Conservation (phyloP, 1,140 invertebrate species). For the Drosophila truncata region DNA sequence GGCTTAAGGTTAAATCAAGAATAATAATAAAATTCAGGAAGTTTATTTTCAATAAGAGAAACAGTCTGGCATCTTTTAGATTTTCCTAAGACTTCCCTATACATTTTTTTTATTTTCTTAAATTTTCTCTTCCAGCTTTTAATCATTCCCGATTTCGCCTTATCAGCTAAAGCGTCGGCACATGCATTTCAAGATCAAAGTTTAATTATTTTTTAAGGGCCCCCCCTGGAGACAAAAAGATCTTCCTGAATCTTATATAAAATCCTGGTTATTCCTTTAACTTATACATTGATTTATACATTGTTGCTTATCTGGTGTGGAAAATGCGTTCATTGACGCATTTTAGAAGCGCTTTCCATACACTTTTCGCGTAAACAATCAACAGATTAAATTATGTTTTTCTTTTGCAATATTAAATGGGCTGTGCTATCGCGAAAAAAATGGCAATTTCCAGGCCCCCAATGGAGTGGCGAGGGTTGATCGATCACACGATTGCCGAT, state of each 20-base stretch:
- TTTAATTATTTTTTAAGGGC: constrained; percentile 30
- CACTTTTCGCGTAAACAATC: constrained; percentile 69
- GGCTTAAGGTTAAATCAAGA: too few relatives aligned
- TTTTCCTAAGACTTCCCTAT: too few relatives aligned
- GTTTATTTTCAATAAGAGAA: too few relatives aligned
- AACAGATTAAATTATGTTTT: constrained; percentile 72
- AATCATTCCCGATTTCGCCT: constrained; percentile 16
- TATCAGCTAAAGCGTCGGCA: constrained; percentile 32
- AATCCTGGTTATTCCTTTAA: background rate
- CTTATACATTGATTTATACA: background rate
- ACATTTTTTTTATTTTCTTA: background rate
- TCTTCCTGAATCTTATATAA: background rate
- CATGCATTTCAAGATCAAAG: constrained; percentile 49
- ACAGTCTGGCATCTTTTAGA: too few relatives aligned
- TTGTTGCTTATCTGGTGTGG: constrained; percentile 49
- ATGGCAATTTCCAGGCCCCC: constrained; percentile 48
- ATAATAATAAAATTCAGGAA: too few relatives aligned
- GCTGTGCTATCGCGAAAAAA: constrained; percentile 53
- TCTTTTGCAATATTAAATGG: constrained; percentile 58
- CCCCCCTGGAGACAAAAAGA: constrained; percentile 36
- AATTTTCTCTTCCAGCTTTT: constrained; percentile 4
- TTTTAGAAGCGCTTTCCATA: constrained; percentile 56
- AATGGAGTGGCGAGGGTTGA: constrained; percentile 52
- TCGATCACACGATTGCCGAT: constrained; percentile 47
- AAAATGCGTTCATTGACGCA: constrained; percentile 81